Evolutionary conservation across 2,888 invertebrate genomes (phyloP).

Genomic region (Drosophila robusta): DNA sequence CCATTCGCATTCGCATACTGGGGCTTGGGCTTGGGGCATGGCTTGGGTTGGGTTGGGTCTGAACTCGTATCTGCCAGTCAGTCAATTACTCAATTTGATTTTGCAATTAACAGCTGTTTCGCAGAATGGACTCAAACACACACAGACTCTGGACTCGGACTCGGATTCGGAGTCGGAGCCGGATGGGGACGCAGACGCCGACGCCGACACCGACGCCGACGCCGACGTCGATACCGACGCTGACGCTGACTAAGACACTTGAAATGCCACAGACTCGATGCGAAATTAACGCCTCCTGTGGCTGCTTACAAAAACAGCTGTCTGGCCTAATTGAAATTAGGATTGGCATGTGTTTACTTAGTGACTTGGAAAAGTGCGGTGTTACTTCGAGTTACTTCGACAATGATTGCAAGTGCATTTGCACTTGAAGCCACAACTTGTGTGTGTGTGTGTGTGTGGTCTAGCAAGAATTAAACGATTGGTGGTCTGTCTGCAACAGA

Average conservation of each 20-base stretch:
- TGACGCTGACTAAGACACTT: slow-evolving; percentile 42
- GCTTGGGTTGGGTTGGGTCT: slow-evolving; percentile 21
- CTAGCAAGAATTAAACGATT: slow-evolving; percentile 4
- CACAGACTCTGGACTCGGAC: slow-evolving; percentile 1
- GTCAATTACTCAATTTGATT: slow-evolving; percentile 73
- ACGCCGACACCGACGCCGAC: slow-evolving; percentile 10
- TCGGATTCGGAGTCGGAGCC: too few relatives aligned
- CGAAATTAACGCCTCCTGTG: slow-evolving; percentile 19
- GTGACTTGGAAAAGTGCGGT: slow-evolving; percentile 49
- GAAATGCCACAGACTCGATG: slow-evolving; percentile 40
- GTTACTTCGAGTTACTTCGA: slow-evolving; percentile 17
- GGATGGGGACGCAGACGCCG: background rate
- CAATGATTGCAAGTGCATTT: slow-evolving; percentile 34
- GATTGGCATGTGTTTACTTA: slow-evolving; percentile 55
- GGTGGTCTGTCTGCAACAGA: background rate
- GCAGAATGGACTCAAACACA: slow-evolving; percentile 32
- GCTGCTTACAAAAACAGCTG: slow-evolving; percentile 45
- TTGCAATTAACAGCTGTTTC: slow-evolving; percentile 74
- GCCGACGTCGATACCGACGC: slow-evolving; percentile 8
- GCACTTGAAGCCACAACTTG: slow-evolving; percentile 3
- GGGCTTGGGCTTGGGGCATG: background rate
- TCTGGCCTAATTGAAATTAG: slow-evolving; percentile 49
- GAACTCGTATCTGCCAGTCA: slow-evolving; percentile 48
- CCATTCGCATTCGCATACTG: slow-evolving; percentile 21
- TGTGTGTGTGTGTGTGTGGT: slow-evolving; percentile 1